These are phyloP conservation scores for Zonotrichia albicollis DNA, from an alignment of 2,797 vertebrate genomes.

Conservation along the genomic window DNA sequence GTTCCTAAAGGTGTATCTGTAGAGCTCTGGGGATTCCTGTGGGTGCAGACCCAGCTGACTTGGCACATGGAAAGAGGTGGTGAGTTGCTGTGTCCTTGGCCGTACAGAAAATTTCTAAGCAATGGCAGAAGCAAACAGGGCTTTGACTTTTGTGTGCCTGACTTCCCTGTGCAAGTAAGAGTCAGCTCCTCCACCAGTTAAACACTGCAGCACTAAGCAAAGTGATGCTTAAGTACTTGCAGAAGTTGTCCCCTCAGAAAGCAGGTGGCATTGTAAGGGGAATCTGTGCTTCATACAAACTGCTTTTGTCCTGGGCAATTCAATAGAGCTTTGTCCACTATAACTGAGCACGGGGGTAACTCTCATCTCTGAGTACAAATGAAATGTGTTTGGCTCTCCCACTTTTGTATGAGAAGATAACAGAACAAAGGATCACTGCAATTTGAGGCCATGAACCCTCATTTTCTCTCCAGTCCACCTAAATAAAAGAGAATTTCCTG, in stretches of 20 bases:
- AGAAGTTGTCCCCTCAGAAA: neutral
- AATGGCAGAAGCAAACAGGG: neutral
- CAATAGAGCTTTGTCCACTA: neutral
- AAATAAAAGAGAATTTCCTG: conserved; percentile 1
- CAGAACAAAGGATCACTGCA: conserved; percentile 22
- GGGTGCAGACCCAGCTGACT: neutral
- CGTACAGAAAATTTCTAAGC: neutral
- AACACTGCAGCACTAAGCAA: neutral
- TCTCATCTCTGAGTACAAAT: conserved; percentile 11
- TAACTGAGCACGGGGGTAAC: neutral
- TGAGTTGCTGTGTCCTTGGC: neutral
- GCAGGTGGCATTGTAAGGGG: neutral
- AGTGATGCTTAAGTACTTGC: neutral
- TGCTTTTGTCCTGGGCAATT: neutral
- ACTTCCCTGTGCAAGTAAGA: neutral
- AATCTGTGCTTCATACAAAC: neutral
- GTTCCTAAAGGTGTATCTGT: neutral
- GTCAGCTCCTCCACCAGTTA: neutral
- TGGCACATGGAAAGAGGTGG: neutral
- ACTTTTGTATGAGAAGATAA: conserved; percentile 29
- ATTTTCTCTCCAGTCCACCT: conserved; percentile 35
- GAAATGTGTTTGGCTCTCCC: conserved; percentile 21
- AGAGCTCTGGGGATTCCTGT: neutral
- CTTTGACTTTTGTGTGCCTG: neutral
- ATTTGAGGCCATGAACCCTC: conserved; percentile 2